A percentile compares a stretch with the other conserved stretches of the same genome.
Evolutionary conservation across 35 echinoderm and acorn worm species (phyloP).

Genomic region (Holothuria glaberrima): DNA sequence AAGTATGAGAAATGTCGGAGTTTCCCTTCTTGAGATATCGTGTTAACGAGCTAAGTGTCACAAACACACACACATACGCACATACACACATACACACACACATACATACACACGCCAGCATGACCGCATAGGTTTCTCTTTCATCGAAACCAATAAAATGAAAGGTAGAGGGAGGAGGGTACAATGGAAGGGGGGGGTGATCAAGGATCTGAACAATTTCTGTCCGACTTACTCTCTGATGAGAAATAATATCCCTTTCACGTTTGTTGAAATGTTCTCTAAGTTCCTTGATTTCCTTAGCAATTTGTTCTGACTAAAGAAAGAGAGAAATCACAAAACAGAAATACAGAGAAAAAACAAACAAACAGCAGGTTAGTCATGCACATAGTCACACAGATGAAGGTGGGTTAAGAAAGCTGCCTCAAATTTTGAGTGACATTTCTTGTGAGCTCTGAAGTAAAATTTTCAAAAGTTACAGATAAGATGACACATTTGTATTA

Average conservation of each 20-base stretch:
- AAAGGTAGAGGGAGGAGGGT: no score
- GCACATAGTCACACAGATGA: background rate
- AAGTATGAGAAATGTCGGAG: no score
- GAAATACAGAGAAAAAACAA: background rate
- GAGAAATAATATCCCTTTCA: slow-evolving; percentile 30
- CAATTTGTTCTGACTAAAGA: slow-evolving; percentile 38
- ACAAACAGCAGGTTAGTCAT: background rate
- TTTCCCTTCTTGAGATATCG: no score
- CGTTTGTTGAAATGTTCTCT: slow-evolving; percentile 34
- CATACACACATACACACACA: no score
- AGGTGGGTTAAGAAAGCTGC: background rate
- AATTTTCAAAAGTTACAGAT: background rate
- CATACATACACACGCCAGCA: no score
- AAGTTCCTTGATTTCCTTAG: slow-evolving; percentile 27
- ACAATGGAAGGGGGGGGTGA: no score
- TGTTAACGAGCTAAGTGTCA: no score
- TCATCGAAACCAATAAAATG: no score
- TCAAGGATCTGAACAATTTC: no score
- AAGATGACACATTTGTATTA: background rate
- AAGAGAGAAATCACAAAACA: background rate
- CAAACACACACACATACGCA: no score
- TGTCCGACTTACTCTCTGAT: slow-evolving; percentile 52
- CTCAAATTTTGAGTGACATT: background rate
- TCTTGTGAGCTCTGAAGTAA: background rate
- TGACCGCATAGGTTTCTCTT: no score